Evolutionary conservation across 2,797 vertebrate genomes (phyloP).

Genomic region (Tokudaia tokunoshimensis): DNA sequence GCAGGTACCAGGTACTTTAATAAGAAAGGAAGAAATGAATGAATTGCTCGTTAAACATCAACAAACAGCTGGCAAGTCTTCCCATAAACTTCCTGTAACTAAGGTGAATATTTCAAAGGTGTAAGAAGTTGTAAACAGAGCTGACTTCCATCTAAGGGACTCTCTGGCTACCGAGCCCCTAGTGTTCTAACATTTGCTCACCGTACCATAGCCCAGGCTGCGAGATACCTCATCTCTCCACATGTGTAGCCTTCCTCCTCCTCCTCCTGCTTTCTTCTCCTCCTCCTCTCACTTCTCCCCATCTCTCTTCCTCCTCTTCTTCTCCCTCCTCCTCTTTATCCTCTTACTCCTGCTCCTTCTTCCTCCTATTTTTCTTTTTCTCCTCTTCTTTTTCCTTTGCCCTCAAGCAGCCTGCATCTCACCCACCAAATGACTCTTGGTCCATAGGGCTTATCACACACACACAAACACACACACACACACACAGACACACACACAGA

Average conservation of each 20-base stretch:
- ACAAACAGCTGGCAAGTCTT: background rate
- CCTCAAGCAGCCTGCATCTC: accelerated
- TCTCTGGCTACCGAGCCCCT: background rate
- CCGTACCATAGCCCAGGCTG: too few relatives aligned
- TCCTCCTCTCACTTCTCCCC: accelerated
- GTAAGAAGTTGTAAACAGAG: background rate
- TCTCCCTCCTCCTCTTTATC: background rate
- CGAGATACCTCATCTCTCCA: background rate
- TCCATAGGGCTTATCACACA: background rate
- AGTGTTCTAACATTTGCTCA: background rate
- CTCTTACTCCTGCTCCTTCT: background rate
- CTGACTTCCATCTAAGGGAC: background rate
- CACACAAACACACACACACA: too few relatives aligned
- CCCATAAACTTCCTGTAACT: background rate
- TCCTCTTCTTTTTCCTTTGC: background rate
- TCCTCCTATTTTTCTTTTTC: background rate
- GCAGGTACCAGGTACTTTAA: background rate
- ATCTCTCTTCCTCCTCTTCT: too few relatives aligned
- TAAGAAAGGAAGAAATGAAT: too few relatives aligned
- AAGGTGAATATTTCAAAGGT: background rate
- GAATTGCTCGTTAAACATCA: background rate
- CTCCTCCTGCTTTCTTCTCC: accelerated
- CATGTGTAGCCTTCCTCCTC: too few relatives aligned
- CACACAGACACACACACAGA: too few relatives aligned
- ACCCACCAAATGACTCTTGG: background rate